Evolutionary conservation across 2,797 vertebrate species (phyloP).

Genomic region (Enteromius argenteus): DNA sequence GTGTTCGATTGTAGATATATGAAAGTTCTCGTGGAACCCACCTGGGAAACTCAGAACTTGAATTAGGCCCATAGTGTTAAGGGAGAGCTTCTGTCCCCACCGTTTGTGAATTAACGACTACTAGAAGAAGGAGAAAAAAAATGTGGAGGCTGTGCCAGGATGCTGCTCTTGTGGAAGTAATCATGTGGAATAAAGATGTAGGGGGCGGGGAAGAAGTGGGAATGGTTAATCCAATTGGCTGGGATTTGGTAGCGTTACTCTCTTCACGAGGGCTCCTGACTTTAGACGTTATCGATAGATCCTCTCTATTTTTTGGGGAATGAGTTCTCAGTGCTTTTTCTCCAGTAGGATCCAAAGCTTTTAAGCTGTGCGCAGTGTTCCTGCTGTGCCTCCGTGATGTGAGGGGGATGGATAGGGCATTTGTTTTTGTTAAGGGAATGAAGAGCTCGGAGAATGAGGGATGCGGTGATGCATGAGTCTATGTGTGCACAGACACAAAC

Average conservation of each 20-base stretch:
- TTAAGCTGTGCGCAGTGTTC: slow-evolving; percentile 41
- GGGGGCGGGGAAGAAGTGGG: slow-evolving; percentile 50
- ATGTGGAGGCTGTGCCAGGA: slow-evolving; percentile 30
- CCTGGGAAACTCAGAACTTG: slow-evolving; percentile 9
- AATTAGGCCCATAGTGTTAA: slow-evolving; percentile 65
- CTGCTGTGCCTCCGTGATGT: slow-evolving; percentile 42
- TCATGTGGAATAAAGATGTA: slow-evolving; percentile 53
- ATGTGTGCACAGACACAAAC: slow-evolving; percentile 11
- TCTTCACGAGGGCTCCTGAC: slow-evolving; percentile 20
- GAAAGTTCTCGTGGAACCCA: background rate
- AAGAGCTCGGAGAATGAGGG: slow-evolving; percentile 55
- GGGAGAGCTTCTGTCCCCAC: slow-evolving; percentile 53
- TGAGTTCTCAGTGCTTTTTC: slow-evolving; percentile 57
- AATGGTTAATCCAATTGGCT: slow-evolving; percentile 71
- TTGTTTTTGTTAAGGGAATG: slow-evolving; percentile 65
- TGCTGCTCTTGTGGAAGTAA: slow-evolving; percentile 50
- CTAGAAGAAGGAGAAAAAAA: slow-evolving; percentile 14
- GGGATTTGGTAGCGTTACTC: slow-evolving; percentile 58
- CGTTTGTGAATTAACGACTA: slow-evolving; percentile 59
- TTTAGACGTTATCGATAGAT: slow-evolving; percentile 26
- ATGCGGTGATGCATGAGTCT: slow-evolving; percentile 60
- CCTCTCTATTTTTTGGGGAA: slow-evolving; percentile 49
- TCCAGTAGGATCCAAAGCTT: slow-evolving; percentile 17
- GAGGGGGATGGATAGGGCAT: slow-evolving; percentile 57
- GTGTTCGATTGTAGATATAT: background rate